These are phyloP conservation scores for Nephrocerus scutellatus DNA, from an alignment of 2,888 invertebrate genomes.

Conservation along the genomic window DNA sequence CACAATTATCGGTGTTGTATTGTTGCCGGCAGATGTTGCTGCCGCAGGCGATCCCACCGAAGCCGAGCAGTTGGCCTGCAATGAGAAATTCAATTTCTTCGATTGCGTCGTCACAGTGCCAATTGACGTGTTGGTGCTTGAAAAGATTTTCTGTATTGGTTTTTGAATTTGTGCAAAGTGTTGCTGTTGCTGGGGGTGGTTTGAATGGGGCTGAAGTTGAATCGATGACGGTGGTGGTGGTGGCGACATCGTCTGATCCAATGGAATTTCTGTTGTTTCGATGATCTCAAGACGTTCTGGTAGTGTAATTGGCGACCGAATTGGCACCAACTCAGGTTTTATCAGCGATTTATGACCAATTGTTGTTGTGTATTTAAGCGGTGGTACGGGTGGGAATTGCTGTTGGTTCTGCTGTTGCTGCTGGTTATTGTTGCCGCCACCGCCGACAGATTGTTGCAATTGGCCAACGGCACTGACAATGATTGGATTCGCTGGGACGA, in stretches of 20 bases:
- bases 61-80: constrained; percentile 10
- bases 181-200: constrained; percentile 7
- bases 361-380: constrained; percentile 39
- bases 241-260: background rate
- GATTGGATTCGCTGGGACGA: constrained; percentile 34
- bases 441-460: constrained; percentile 6
- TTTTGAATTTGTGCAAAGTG: constrained; percentile 13
- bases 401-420: constrained; percentile 9
- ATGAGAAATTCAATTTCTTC: too few species aligned
- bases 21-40: constrained; percentile 20
- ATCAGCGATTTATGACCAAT: constrained; percentile 36
- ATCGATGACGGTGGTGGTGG: constrained; percentile 7
- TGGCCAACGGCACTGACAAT: constrained; percentile 22
- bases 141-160: constrained; percentile 14
- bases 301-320: constrained; percentile 7
- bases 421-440: too few species aligned
- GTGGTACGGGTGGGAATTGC: constrained; percentile 36
- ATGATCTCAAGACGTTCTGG: background rate
- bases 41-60: constrained; percentile 6
- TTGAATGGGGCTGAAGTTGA: constrained; percentile 4
- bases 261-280: background rate
- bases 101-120: too few species aligned
- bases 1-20: constrained; percentile 39
- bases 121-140: constrained; percentile 14
- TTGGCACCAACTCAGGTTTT: constrained; percentile 23